Conservation (phyloP, 1,140 invertebrate species). For the Chelonus insularis region DNA sequence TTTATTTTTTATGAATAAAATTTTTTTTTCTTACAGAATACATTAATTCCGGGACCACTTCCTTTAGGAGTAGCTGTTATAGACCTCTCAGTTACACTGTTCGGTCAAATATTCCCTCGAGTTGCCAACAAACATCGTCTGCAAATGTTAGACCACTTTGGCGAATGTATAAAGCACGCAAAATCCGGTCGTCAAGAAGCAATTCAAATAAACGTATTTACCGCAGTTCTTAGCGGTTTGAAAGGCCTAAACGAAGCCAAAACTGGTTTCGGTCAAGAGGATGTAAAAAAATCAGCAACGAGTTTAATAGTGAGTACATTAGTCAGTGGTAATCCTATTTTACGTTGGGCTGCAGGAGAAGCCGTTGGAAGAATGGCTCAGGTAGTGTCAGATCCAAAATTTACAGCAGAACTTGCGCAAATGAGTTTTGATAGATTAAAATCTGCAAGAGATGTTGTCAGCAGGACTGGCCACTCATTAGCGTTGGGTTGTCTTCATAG, state of each 20-base stretch:
- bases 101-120: slow-evolving; percentile 91
- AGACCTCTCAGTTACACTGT: slow-evolving; percentile 89
- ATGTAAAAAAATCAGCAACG: slow-evolving; percentile 84
- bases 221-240: slow-evolving; percentile 86
- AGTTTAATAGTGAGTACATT: slow-evolving; percentile 81
- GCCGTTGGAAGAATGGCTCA: slow-evolving; percentile 88
- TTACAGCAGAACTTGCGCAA: slow-evolving; percentile 89
- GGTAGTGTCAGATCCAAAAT: slow-evolving; percentile 80
- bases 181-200: slow-evolving; percentile 92
- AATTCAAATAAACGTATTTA: slow-evolving; percentile 96
- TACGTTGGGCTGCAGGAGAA: slow-evolving; percentile 87
- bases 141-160: slow-evolving; percentile 97
- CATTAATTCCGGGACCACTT: slow-evolving; percentile 78
- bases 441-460: slow-evolving; percentile 84
- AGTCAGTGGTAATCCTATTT: slow-evolving; percentile 80
- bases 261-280: slow-evolving; percentile 82
- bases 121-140: slow-evolving; percentile 94
- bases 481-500: slow-evolving; percentile 90
- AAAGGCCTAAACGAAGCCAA: slow-evolving; percentile 88
- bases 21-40: slow-evolving; percentile 55
- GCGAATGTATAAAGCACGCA: slow-evolving; percentile 90
- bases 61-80: slow-evolving; percentile 97
- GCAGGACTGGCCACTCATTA: slow-evolving; percentile 88
- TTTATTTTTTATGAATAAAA: too few relatives aligned
- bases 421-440: slow-evolving; percentile 89